Evolutionary conservation across 2,113 vertebrate species (phyloP).

Genomic region (Xenus cinereus): DNA sequence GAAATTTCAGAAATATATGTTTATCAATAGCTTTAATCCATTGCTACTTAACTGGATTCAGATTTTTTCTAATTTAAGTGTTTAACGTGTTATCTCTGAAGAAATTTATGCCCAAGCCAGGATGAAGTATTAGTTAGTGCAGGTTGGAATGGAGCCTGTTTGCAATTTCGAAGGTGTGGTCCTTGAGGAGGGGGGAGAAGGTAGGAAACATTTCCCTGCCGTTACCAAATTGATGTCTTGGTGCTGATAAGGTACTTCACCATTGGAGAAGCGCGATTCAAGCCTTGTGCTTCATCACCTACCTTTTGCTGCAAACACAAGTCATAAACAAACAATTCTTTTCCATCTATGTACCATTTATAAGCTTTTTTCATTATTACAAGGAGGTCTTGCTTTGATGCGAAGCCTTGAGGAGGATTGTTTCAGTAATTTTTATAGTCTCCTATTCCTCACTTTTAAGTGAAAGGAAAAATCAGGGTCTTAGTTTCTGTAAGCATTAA

Average conservation of each 20-base stretch:
- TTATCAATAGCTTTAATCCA: not conserved
- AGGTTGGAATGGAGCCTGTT: not conserved
- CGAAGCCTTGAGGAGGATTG: not conserved
- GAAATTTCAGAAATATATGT: not conserved
- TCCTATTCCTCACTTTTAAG: not conserved
- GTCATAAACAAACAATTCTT: not conserved
- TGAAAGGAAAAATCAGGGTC: not conserved
- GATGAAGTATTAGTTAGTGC: not conserved
- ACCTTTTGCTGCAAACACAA: not conserved
- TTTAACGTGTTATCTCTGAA: not conserved
- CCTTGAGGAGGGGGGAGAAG: not conserved
- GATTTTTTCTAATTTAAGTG: not conserved
- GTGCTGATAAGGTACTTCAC: not conserved
- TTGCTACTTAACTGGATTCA: not conserved
- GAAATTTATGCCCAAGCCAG: not conserved
- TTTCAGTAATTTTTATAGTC: not conserved
- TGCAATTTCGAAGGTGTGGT: not conserved
- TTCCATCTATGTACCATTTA: not conserved
- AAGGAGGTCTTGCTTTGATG: not conserved
- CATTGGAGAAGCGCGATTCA: not conserved
- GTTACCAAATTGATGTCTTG: not conserved
- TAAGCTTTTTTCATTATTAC: not conserved
- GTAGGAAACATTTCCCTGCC: not conserved
- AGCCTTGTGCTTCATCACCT: not conserved
- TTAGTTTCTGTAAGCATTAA: not conserved